Conservation (phyloP, 1,140 invertebrate genomes). For the Ericerus pela region DNA sequence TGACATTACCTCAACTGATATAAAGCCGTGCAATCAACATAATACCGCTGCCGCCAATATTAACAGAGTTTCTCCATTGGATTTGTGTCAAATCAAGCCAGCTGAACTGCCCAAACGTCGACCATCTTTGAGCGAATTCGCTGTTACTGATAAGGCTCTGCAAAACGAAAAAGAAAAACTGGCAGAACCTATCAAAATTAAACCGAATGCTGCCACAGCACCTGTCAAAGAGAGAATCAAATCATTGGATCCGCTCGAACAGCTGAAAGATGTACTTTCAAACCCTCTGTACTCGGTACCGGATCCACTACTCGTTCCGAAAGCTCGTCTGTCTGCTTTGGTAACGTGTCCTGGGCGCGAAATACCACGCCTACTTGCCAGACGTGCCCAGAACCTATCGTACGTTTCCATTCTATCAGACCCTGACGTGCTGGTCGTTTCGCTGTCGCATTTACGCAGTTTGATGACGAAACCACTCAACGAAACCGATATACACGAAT, state of each 20-base stretch:
- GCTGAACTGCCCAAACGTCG: no score
- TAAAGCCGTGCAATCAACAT: no score
- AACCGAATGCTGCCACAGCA: no score
- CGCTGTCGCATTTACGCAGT: conserved; percentile 55
- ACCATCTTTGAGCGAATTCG: no score
- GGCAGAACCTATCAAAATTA: no score
- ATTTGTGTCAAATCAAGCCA: no score
- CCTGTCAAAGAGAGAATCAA: no score
- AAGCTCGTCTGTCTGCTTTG: conserved; percentile 50
- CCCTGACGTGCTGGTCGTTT: conserved; percentile 61
- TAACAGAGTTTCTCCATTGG: no score
- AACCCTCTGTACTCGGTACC: conserved; percentile 53
- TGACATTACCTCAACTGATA: no score
- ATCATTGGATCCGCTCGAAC: conserved; percentile 47
- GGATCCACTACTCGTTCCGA: conserved; percentile 62
- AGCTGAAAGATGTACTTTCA: conserved; percentile 52
- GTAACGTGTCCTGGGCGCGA: conserved; percentile 54
- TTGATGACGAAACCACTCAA: conserved; percentile 36
- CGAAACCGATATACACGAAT: conserved; percentile 22
- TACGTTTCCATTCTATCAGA: conserved; percentile 54
- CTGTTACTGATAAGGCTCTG: no score
- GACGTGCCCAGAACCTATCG: conserved; percentile 50
- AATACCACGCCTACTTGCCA: conserved; percentile 52
- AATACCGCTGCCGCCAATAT: no score
- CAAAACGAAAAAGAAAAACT: no score